A percentile compares a stretch with the other conserved stretches of the same genome.
phyloP scores from a whole-genome alignment of 2,113 vertebrate species.

The Lichenostomus cassidix region DNA sequence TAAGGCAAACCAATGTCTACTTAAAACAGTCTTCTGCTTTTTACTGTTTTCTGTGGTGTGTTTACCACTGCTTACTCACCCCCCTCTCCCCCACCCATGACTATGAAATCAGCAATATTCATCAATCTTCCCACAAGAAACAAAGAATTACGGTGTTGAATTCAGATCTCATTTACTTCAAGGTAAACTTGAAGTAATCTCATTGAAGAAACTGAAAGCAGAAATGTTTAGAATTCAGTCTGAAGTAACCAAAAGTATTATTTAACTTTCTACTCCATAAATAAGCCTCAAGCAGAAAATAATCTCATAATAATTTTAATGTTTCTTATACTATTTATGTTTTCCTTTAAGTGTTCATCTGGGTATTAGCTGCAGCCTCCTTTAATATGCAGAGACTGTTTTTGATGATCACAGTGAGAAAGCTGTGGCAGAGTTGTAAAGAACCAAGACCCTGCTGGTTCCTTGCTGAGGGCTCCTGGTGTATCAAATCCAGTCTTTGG shows the following conservation, averaged over 20 bases:
- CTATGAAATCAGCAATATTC: background rate
- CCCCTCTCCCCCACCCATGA: accelerated
- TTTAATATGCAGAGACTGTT: background rate
- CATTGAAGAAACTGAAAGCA: background rate
- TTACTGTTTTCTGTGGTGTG: background rate
- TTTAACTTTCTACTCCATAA: background rate
- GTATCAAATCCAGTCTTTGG: background rate
- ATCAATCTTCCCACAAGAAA: background rate
- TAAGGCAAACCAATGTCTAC: background rate
- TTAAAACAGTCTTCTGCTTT: background rate
- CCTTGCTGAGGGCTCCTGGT: background rate
- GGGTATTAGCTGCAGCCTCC: background rate
- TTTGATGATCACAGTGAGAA: background rate
- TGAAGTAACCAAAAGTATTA: background rate
- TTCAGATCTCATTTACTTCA: background rate
- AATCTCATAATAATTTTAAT: background rate
- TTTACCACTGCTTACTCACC: background rate
- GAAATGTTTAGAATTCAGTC: background rate
- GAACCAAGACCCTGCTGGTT: background rate
- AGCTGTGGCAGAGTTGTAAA: background rate
- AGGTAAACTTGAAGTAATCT: background rate
- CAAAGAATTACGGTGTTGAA: background rate
- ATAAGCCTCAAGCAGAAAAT: background rate
- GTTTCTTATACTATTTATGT: background rate
- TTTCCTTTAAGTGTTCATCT: background rate